These are phyloP conservation scores for Sicus ferrugineus DNA, from an alignment of 2,888 invertebrate genomes.

Conservation along the genomic window DNA sequence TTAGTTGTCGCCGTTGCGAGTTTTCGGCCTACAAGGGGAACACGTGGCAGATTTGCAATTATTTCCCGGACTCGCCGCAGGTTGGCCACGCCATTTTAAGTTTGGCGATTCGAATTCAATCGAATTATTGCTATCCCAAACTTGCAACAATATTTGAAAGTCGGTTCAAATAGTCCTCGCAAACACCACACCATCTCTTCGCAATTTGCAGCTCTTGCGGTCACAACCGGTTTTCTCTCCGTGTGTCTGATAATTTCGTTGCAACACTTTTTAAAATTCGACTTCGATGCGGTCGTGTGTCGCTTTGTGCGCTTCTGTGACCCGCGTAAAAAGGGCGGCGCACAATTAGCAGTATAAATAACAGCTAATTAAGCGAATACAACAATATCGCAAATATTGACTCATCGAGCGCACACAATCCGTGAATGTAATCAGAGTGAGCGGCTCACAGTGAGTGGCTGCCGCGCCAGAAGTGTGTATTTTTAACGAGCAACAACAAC, in stretches of 20 bases:
- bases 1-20: conserved; percentile 19
- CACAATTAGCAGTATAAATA: conserved; percentile 33
- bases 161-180: no score
- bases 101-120: no score
- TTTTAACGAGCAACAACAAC: neutral
- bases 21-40: neutral
- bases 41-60: neutral
- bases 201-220: no score
- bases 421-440: neutral
- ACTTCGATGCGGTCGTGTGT: neutral
- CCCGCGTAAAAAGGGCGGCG: neutral
- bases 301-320: neutral
- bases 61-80: neutral
- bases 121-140: no score
- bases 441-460: neutral
- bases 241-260: no score
- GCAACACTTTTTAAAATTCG: neutral
- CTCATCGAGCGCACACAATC: neutral
- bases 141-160: no score
- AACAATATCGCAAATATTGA: conserved; percentile 28
- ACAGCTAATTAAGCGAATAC: conserved; percentile 31
- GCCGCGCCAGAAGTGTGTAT: neutral
- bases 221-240: no score
- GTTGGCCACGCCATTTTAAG: neutral
- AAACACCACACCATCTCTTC: no score